Evolutionary conservation across 2,113 vertebrate species (phyloP).

Genomic region (Benitochromis conjunctus): DNA sequence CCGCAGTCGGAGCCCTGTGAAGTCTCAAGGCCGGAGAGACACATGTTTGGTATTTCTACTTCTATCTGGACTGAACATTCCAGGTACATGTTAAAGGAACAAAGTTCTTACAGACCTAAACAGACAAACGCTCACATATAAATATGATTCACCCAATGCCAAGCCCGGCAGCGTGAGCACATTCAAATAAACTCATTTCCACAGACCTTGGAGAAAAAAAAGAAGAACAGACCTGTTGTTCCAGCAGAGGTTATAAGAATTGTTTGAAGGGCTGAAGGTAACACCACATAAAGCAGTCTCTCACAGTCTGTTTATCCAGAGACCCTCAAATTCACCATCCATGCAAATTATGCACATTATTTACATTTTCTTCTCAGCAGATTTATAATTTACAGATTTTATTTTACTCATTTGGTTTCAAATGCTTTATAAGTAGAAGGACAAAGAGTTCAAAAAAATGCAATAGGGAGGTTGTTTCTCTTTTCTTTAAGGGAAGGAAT

Average conservation of each 20-base stretch:
- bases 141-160: conserved; percentile 45
- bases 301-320: background rate
- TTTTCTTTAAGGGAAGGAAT: background rate
- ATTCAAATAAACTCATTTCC: conserved; percentile 60
- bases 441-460: background rate
- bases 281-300: background rate
- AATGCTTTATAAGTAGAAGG: background rate
- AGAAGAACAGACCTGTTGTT: conserved; percentile 54
- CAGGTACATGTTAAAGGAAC: conserved; percentile 57
- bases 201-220: conserved; percentile 53
- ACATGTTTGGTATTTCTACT: conserved; percentile 63
- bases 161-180: background rate
- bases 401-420: background rate
- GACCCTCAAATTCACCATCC: background rate
- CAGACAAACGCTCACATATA: conserved; percentile 47
- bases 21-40: conserved; percentile 67
- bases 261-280: conserved; percentile 35
- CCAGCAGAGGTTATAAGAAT: conserved; percentile 15
- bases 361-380: background rate
- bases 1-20: conserved; percentile 51
- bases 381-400: background rate
- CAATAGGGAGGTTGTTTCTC: background rate
- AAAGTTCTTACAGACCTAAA: conserved; percentile 39
- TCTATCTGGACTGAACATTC: conserved; percentile 39
- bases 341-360: background rate